phyloP scores from a whole-genome alignment of 2,888 invertebrate genomes.

The Pandemis corylana region DNA sequence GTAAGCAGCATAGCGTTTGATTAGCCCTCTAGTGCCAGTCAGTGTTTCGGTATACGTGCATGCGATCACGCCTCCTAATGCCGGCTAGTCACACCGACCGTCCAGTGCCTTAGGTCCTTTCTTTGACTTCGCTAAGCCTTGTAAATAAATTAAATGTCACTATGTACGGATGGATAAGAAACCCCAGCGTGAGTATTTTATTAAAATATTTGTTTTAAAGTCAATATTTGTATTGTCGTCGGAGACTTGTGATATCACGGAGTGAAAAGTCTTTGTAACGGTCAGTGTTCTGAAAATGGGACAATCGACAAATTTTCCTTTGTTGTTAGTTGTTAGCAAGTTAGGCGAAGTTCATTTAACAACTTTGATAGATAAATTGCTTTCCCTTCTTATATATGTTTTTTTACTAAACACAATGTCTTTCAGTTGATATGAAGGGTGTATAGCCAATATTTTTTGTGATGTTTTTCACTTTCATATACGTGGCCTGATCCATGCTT shows the following conservation, averaged over 20 bases:
- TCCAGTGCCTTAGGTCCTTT: constrained; percentile 16
- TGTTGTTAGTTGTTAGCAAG: not conserved
- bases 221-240: constrained; percentile 8
- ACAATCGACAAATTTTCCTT: not conserved
- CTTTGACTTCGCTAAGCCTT: constrained; percentile 20
- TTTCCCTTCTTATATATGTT: not conserved
- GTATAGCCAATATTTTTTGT: too few species aligned
- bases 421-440: too few species aligned
- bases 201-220: constrained; percentile 34
- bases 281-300: not conserved
- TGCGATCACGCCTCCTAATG: constrained; percentile 48
- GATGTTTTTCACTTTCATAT: too few species aligned
- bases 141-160: constrained; percentile 42
- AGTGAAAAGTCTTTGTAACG: constrained; percentile 12
- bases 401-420: not conserved
- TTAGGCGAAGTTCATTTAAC: not conserved
- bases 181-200: constrained; percentile 57
- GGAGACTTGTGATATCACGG: not conserved
- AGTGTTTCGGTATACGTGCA: constrained; percentile 55
- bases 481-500: too few species aligned
- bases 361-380: not conserved
- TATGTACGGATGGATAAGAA: constrained; percentile 59
- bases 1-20: constrained; percentile 31
- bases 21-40: constrained; percentile 48
- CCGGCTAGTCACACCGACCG: constrained; percentile 25